Evolutionary conservation across 1,140 invertebrate species (phyloP), one percentile per base, ranked within the genome.

Genomic region (Spodoptera litura): DNA sequence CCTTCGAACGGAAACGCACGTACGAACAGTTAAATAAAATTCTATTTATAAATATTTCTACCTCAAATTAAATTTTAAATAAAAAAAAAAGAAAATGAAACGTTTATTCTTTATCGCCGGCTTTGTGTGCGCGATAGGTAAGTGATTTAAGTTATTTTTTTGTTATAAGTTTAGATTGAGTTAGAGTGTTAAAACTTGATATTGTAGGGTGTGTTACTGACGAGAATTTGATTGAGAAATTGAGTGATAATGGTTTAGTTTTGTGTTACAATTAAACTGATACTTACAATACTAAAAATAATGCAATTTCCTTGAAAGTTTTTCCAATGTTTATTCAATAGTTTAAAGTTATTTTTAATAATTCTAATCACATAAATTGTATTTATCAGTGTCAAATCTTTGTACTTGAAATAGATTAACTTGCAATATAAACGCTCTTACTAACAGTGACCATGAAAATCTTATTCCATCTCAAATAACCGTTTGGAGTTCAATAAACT

Each of bases 1-100:
- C 92, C 88, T 89, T 91, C 88, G 88, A 79, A 79, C 80, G 82
- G 87, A 88, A 87, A 52, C 88, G 89, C 92, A 93, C 92, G 92
- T 88, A 85, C 84, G 35, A 71, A 61, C 49, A 52, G 56, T 79
- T 78, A 44, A 75, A 44, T 10, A 62, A 20, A 62, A 62, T 64
- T 62, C 61, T 72, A 78, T 81, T 81, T 70, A 74, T 78, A 81
- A 9, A 44, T 49, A 53, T 62, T 53, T 70, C 66, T 80, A 77
- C 66, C 73, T 80, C 56, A 58, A 79, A 70, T 64, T 71, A 74
- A 77, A 72, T 75, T 66, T 49, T 31, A 31, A 77, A 78, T 62
- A 31, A 70, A 70, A 61, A 70, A 61, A 70, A 25, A 66, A 51
- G 84, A 91, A 87, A 81, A 93, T 93, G 91, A 89, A 84, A 76